Evolutionary conservation across 1,140 invertebrate species (phyloP).

Genomic region (Acyrthosiphon pisum): DNA sequence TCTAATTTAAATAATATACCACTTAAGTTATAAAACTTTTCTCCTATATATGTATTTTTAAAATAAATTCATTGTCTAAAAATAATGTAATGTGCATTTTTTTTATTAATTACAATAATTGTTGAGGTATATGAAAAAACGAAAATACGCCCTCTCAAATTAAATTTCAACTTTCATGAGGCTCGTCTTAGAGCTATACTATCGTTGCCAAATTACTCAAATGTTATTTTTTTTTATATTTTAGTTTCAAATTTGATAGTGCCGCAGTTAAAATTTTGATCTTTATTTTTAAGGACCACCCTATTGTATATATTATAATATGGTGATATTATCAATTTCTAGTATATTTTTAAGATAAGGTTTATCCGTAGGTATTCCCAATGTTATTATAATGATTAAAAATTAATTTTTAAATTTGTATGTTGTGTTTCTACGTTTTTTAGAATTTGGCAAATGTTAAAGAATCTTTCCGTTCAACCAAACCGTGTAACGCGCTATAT

Average conservation of each 20-base stretch:
- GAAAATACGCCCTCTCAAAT: neutral
- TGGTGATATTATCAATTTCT: too few species aligned
- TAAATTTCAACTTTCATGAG: neutral
- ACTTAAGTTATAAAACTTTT: neutral
- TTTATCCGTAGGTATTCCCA: too few species aligned
- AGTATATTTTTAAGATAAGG: too few species aligned
- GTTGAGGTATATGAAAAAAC: neutral
- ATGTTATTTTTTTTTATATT: neutral
- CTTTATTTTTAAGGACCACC: neutral
- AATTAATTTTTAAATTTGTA: neutral
- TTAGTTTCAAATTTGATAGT: neutral
- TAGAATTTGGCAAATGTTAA: neutral
- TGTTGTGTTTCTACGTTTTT: neutral
- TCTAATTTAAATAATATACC: neutral
- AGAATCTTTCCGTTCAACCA: neutral
- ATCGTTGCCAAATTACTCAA: neutral
- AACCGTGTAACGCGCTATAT: neutral
- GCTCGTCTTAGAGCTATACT: neutral
- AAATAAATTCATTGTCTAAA: neutral
- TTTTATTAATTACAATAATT: slow-evolving; percentile 3
- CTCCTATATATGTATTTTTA: neutral
- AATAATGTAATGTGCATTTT: neutral
- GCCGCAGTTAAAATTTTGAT: neutral
- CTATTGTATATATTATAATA: neutral
- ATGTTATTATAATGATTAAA: too few species aligned